Conservation (phyloP, 2,888 invertebrate species). For the Melangyna quadrimaculata region DNA sequence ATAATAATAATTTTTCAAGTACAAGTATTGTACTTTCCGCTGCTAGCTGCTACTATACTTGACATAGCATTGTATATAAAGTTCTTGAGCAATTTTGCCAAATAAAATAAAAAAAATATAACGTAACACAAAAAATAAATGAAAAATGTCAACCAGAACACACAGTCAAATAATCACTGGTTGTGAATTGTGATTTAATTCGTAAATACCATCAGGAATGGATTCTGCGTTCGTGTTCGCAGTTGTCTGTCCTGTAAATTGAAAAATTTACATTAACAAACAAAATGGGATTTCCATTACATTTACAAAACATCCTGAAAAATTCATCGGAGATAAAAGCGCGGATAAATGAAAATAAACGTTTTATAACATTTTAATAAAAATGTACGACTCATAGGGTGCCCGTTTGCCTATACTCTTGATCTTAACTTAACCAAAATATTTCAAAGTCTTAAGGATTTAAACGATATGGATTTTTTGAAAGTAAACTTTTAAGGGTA, state of each 20-base stretch:
- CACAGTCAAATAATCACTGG: conserved; percentile 27
- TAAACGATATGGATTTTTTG: too few relatives aligned
- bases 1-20: conserved; percentile 27
- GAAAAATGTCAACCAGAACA: conserved; percentile 34
- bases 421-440: background rate
- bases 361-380: conserved; percentile 24
- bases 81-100: conserved; percentile 15
- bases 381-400: background rate
- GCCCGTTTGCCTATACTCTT: background rate
- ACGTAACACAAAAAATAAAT: conserved; percentile 4
- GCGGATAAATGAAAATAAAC: conserved; percentile 9
- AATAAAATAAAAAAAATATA: background rate
- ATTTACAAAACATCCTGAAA: background rate
- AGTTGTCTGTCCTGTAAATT: background rate
- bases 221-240: conserved; percentile 10
- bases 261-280: conserved; percentile 20
- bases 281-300: conserved; percentile 1
- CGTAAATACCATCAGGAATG: conserved; percentile 19
- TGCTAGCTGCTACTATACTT: conserved; percentile 4
- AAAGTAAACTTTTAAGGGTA: too few relatives aligned
- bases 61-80: background rate
- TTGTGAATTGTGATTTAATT: conserved; percentile 24
- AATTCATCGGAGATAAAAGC: background rate
- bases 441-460: background rate
- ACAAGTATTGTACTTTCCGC: conserved; percentile 19